A percentile compares a stretch with the other conserved stretches of the same genome.
Evolutionary conservation across 2,888 invertebrate species (phyloP).

Genomic region (Arctia plantaginis): DNA sequence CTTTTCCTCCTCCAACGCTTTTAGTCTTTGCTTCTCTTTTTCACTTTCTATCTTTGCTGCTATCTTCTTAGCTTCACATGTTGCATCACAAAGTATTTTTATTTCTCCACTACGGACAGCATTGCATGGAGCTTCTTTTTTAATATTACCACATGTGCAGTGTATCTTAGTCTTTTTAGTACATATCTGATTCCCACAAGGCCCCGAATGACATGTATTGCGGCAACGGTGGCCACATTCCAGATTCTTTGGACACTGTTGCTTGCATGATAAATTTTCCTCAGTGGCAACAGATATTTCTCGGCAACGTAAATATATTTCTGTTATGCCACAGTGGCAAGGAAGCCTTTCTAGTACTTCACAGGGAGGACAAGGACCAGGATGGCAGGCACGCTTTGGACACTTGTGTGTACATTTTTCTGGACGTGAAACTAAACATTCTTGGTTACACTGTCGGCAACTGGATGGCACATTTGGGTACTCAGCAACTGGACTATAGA

Average conservation of each 20-base stretch:
- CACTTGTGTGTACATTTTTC: slow-evolving; percentile 92
- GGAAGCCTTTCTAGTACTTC: slow-evolving; percentile 88
- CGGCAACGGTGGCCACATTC: slow-evolving; percentile 94
- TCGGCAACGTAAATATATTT: slow-evolving; percentile 91
- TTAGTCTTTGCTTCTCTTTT: slow-evolving; percentile 85
- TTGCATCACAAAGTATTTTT: slow-evolving; percentile 87
- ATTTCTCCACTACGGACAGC: slow-evolving; percentile 78
- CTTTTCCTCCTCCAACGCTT: slow-evolving; percentile 87
- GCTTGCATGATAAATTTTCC: slow-evolving; percentile 89
- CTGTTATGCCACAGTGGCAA: slow-evolving; percentile 94
- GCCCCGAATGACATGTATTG: slow-evolving; percentile 90
- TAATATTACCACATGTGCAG: slow-evolving; percentile 92
- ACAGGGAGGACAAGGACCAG: slow-evolving; percentile 92
- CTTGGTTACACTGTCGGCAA: slow-evolving; percentile 78
- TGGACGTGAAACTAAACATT: slow-evolving; percentile 89
- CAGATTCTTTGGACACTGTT: slow-evolving; percentile 95
- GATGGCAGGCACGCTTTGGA: slow-evolving; percentile 89
- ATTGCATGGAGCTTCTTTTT: slow-evolving; percentile 90
- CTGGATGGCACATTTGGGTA: slow-evolving; percentile 81
- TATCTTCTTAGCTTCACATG: slow-evolving; percentile 87
- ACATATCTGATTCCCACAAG: slow-evolving; percentile 90
- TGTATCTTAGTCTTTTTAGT: slow-evolving; percentile 92
- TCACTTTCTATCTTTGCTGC: slow-evolving; percentile 84
- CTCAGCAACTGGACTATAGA: slow-evolving; percentile 60
- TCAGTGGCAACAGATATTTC: slow-evolving; percentile 87